Base-by-base conservation (phyloP, 2,888 invertebrate species). In the Rosalia funebris region DNA sequence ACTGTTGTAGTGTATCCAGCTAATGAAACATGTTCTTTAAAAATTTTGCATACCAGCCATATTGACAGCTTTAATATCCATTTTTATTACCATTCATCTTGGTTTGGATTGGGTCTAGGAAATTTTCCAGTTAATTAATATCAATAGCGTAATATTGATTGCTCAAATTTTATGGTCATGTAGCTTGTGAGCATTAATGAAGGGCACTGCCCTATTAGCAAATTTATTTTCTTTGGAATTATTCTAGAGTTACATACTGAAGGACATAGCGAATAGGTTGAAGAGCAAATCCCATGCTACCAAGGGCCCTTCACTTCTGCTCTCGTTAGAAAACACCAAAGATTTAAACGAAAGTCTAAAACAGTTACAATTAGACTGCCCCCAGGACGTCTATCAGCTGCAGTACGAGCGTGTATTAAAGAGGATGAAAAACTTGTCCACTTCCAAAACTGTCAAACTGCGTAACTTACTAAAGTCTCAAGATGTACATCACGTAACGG, bases 401-500 rank as follows among this genome's bases (percentile, higher is more conserved):
- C 82, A 83, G 44, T 79, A 81, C 15, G 76, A 80, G 59, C 69
- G 71, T 48, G 69, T 79, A 2, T 46, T 76, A 16, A 75, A 77
- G 12, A 71, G 75, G 44, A 72, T 75, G 46, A 73, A 77, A 54
- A 69, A 82, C n/a, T 76, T 86, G 1, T 82, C 84, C 0, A 71
- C 78, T 0, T 81, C 81, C n/a, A 87, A 87, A 75, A 74, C 83
- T 0, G 83, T 84, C 34, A 84, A 84, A 1, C 77, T 87, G 1
- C 78, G 84, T 59, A 83, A 84, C 31, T 78, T 84, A 68, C 76
- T 87, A 0, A 82, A 83, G 0, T 84, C 85, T 56, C 83, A 84
- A 62, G 84, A 85, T 62, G 83, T 85, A 0, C 76, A 82, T 0
- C 84, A 83, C 71, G 82, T 87, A 1, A 84, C 84, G 58, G 84